Base-by-base conservation (phyloP, 2,113 vertebrate genomes). In the Phyllostomus hastatus region DNA sequence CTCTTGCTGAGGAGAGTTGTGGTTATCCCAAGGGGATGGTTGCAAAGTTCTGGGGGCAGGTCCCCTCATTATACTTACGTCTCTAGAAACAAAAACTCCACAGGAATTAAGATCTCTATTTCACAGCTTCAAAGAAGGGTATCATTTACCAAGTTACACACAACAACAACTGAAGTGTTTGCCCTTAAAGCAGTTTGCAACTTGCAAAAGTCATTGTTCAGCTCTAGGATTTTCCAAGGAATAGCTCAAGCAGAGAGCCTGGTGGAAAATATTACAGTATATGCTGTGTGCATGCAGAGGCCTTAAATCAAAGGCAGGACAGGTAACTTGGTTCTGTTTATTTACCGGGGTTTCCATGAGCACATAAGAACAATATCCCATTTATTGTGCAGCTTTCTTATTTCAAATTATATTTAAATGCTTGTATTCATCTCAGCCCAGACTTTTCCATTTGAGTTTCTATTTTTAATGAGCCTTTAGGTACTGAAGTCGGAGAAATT, bases 211-310 rank as follows among this genome's bases (percentile, higher is more conserved):
- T 35, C n/a, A 57, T 69, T 94, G 83, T 86, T 97, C 54, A 76
- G 41, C 38, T 83, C 57, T 92, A 91, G 48, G 69, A 80, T 94
- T 96, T 95, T 83, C 26, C 50, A n/a, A 95, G 64, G 28, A 93
- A 88, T 91, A 95, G 72, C 38, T 91, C 0, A 0, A 76, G 85
- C 9, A 54, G 91, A 93, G 33, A 95, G 22, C 54, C 76, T 85
- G 67, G 35, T 90, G 91, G 97, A 97, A 97, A 96, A 91, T 87
- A 89, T 96, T 91, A 82, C 86, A 91, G 66, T 12, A 41, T 66
- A 38, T 24, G 19, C 59, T 57, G 15, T 64, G 52, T 67, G 72
- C 24, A 48, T 78, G 43, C 54, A 69, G 61, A 72, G 84, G 41
- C 64, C 46, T 87, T 91, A 81, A 89, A 54, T 96, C 85, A 96